These are phyloP conservation scores for Triplophysa dalaica DNA, from an alignment of 2,113 vertebrate species.

Conservation along the genomic window DNA sequence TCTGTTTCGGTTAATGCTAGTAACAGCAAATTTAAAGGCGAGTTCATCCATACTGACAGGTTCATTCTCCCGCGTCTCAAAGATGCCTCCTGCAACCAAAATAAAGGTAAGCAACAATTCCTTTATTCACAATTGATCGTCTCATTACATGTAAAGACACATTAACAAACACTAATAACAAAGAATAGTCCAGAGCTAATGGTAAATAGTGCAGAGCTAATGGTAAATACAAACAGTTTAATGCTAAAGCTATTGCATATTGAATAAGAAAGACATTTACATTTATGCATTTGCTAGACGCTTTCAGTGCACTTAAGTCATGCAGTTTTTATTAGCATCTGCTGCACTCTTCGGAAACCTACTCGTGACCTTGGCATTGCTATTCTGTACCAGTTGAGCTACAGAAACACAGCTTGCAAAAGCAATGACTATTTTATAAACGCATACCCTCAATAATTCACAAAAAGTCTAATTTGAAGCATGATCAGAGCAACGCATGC, in stretches of 20 bases:
- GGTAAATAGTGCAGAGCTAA: background rate
- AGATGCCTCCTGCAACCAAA: constrained; percentile 88
- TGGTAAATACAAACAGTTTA: background rate
- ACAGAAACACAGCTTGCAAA: background rate
- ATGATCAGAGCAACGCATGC: background rate
- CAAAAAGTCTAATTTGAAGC: background rate
- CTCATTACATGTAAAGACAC: too few relatives aligned
- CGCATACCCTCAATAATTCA: background rate
- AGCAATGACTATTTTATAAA: background rate
- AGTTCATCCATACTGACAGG: constrained; percentile 93
- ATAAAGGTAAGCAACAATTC: background rate
- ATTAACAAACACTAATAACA: too few relatives aligned
- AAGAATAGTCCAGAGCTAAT: background rate
- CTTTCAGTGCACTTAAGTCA: too few relatives aligned
- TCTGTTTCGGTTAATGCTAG: constrained; percentile 95
- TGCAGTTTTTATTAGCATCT: too few relatives aligned
- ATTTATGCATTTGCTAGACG: background rate
- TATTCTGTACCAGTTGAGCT: too few relatives aligned
- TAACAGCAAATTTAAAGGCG: constrained; percentile 98
- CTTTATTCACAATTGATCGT: too few relatives aligned
- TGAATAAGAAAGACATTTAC: background rate
- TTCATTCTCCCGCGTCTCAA: constrained; percentile 95
- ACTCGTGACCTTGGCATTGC: too few relatives aligned
- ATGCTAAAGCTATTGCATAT: too few relatives aligned
- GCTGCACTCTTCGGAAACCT: too few relatives aligned